Evolutionary conservation across 2,797 vertebrate genomes (phyloP), one percentile per base, ranked within the genome.

Genomic region (Myotis findleyi): DNA sequence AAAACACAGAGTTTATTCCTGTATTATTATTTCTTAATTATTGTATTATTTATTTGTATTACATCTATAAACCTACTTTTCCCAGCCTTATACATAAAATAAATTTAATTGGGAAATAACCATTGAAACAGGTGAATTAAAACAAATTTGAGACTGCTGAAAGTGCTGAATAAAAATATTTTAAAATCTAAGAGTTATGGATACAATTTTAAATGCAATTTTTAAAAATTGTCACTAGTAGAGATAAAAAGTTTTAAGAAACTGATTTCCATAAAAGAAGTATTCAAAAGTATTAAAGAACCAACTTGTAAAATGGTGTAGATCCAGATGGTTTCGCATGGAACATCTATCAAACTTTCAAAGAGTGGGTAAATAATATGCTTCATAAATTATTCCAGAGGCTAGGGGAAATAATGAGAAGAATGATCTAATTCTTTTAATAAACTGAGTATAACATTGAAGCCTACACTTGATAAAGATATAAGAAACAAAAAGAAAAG

Each of bases 101-200:
- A 77, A 86, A 87, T 53, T 66, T 21, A 88, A 25, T 33, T 94
- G 14, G 12, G 25, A 91, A 92, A 47, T 16, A 77, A 57, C 2
- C n/a, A 94, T 6, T 93, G 81, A 89, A 91, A 64, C 14, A 51
- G 25, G 75, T 18, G 1, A 91, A 90, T n/a, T 81, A 62, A 93
- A 77, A 69, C 8, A 88, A 80, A 88, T 57, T 62, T n/a, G 6
- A 87, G 5, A 62, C 5, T 16, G 30, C 18, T 59, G 6, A 53
- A 96, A 92, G 38, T 79, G 0, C 17, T 75, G 21, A 89, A 69
- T 9, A 89, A 92, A 41, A 57, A 30, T 36, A 72, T 44, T 90
- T 81, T 9, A 83, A 93, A 95, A 91, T 71, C 20, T 83, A 64
- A n/a, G 69, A 83, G 3, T 89, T 53, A 64, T 44, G 0, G 33